Base-by-base conservation (phyloP, 2,113 vertebrate genomes). In the Silurus glanis region DNA sequence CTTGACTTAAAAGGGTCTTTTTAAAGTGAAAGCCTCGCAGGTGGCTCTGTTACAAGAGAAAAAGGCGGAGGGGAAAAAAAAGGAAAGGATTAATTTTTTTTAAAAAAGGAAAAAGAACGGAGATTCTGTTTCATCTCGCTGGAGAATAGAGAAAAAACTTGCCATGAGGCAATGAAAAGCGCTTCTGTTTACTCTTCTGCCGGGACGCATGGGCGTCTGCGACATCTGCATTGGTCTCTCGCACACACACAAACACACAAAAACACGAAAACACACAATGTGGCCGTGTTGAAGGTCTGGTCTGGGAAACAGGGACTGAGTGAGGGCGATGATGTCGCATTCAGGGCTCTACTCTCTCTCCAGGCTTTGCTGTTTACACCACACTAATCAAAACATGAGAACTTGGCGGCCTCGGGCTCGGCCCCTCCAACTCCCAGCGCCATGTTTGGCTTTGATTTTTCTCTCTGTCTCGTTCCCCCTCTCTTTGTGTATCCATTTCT, bases 331-430 rank as follows among this genome's bases (percentile, higher is more conserved):
- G 49, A 56, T 37, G 49, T 74, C 13, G 28, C 28, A 5, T 45
- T 83, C 59, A 75, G 80, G 71, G 85, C 80, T 64, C 80, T 61
- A 45, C 67, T 45, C 72, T 58, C 58, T 59, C 85, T 83, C 66
- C 74, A 83, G 80, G 81, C 88, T 83, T n/a, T 13, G 67, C 85
- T 86, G 82, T 88, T 89, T 89, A 84, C 85, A 84, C 82, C 76
- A 80, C 76, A 51, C 82, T 84, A 87, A 89, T 87, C 88, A 89
- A 75, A 89, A 89, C 88, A 89, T 67, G 9, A 58, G 87, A 66
- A 72, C 25, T 28, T n/a, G 56, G 59, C 56, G 45, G 80, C 83
- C 25, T 62, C 25, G 25, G 55, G 79, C 64, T 14, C 59, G 6
- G 71, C 83, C 37, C 16, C 79, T 51, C 59, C n/a, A 59, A 72